Percentiles rank a stretch among this genome's conserved stretches.
phyloP scores from a whole-genome alignment of 2,888 invertebrate species.

The Drosophila peninsularis region DNA sequence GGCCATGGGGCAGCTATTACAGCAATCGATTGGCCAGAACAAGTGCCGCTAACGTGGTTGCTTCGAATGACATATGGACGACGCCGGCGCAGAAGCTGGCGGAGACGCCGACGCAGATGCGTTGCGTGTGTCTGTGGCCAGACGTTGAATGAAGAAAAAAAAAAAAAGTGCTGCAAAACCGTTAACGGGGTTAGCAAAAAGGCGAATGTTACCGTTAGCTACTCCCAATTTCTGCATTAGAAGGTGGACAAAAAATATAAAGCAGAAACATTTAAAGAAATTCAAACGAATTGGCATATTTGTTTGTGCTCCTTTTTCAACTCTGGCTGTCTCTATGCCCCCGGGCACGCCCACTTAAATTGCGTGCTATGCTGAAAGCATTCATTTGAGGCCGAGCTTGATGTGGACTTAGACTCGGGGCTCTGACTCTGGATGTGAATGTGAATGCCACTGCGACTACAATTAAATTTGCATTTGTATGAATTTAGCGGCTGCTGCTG shows the following conservation, averaged over 20 bases:
- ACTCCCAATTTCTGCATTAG: constrained; percentile 45
- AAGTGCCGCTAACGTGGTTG: constrained; percentile 46
- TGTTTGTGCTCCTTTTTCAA: constrained; percentile 38
- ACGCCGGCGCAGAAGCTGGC: constrained; percentile 47
- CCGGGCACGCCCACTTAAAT: constrained; percentile 83
- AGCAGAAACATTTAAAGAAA: constrained; percentile 72
- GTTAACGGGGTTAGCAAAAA: constrained; percentile 45
- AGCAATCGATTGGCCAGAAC: constrained; percentile 53
- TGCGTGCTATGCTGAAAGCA: constrained; percentile 82
- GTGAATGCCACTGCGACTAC: constrained; percentile 71
- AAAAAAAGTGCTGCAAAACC: constrained; percentile 46
- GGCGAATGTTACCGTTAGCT: constrained; percentile 61
- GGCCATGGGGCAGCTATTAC: constrained; percentile 39
- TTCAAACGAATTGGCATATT: constrained; percentile 78
- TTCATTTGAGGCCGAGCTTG: constrained; percentile 74
- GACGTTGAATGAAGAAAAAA: constrained; percentile 49
- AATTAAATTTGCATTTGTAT: constrained; percentile 85
- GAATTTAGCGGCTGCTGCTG: constrained; percentile 58
- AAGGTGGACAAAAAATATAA: constrained; percentile 19
- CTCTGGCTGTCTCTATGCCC: constrained; percentile 55
- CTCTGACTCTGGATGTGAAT: constrained; percentile 29
- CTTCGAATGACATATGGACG: constrained; percentile 63
- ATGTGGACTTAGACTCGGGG: constrained; percentile 48
- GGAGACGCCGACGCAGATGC: constrained; percentile 5
- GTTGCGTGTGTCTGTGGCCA: constrained; percentile 58